These are phyloP conservation scores for Catostylus mosaicus DNA, from an alignment of 30 jellyfish, hydroid and myxozoan genomes.

Conservation along the genomic window DNA sequence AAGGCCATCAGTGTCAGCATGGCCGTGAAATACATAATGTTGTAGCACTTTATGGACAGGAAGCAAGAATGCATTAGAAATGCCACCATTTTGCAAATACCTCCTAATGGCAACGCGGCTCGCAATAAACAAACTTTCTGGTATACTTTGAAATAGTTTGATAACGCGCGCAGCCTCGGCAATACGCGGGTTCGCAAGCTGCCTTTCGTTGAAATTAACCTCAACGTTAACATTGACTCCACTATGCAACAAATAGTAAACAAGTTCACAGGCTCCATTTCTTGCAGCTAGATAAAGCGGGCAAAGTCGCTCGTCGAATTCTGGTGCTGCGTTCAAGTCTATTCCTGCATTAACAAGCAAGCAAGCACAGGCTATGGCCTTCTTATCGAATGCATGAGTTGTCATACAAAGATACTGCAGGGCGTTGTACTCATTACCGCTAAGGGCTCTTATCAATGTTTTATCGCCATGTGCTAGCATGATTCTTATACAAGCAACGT, in stretches of 20 bases:
- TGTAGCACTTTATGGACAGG: slow-evolving; percentile 72
- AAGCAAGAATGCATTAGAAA: slow-evolving; percentile 52
- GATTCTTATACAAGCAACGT: slow-evolving; percentile 65
- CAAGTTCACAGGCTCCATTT: slow-evolving; percentile 90
- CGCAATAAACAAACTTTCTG: slow-evolving; percentile 43
- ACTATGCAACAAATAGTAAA: slow-evolving; percentile 45
- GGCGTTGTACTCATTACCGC: slow-evolving; percentile 68
- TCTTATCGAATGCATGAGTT: slow-evolving; percentile 68
- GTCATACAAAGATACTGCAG: slow-evolving; percentile 86
- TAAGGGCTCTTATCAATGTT: slow-evolving; percentile 15
- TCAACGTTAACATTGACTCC: slow-evolving; percentile 68
- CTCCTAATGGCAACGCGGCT: slow-evolving; percentile 78
- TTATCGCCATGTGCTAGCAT: slow-evolving; percentile 66
- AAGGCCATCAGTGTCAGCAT: slow-evolving; percentile 57
- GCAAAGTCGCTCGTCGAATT: slow-evolving; percentile 62
- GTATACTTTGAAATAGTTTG: slow-evolving; percentile 48
- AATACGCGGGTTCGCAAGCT: slow-evolving; percentile 62
- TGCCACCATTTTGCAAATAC: slow-evolving; percentile 23
- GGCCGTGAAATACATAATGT: slow-evolving; percentile 86
- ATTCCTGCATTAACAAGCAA: slow-evolving; percentile 84
- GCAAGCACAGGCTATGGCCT: slow-evolving; percentile 89
- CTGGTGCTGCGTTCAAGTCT: slow-evolving; percentile 58
- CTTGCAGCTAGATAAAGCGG: slow-evolving; percentile 79
- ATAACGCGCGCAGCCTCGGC: slow-evolving; percentile 52
- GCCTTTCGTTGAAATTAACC: slow-evolving; percentile 49